Evolutionary conservation across 2,888 invertebrate genomes (phyloP).

Genomic region (Drosophila paucipuncta): DNA sequence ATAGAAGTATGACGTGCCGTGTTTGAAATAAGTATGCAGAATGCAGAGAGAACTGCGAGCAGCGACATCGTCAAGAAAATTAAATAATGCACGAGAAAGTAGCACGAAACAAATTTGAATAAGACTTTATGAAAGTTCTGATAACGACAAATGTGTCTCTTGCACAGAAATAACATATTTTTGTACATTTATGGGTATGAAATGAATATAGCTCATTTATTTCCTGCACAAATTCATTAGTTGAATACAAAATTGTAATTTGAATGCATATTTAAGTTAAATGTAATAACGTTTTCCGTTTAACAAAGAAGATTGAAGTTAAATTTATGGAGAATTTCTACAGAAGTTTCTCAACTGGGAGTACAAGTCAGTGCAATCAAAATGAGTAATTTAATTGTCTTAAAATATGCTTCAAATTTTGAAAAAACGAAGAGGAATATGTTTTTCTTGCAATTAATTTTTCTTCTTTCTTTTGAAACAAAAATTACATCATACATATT

Average conservation of each 20-base stretch:
- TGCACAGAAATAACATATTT: constrained; percentile 1
- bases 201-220: constrained; percentile 8
- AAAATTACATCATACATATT: neutral
- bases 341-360: neutral
- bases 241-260: neutral
- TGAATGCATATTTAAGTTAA: neutral
- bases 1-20: constrained; percentile 27
- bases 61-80: constrained; percentile 35
- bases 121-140: constrained; percentile 5
- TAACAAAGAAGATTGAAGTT: neutral
- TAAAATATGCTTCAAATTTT: neutral
- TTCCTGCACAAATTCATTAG: neutral
- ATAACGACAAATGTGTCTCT: neutral
- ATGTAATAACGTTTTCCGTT: neutral
- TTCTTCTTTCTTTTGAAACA: neutral
- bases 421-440: neutral
- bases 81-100: constrained; percentile 45
- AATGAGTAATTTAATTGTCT: neutral
- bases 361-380: neutral
- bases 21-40: constrained; percentile 5
- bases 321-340: neutral
- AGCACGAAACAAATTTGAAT: constrained; percentile 27
- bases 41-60: neutral
- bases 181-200: constrained; percentile 15
- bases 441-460: neutral